Conservation (phyloP, 2,113 vertebrate species). For the Chrysemys picta region DNA sequence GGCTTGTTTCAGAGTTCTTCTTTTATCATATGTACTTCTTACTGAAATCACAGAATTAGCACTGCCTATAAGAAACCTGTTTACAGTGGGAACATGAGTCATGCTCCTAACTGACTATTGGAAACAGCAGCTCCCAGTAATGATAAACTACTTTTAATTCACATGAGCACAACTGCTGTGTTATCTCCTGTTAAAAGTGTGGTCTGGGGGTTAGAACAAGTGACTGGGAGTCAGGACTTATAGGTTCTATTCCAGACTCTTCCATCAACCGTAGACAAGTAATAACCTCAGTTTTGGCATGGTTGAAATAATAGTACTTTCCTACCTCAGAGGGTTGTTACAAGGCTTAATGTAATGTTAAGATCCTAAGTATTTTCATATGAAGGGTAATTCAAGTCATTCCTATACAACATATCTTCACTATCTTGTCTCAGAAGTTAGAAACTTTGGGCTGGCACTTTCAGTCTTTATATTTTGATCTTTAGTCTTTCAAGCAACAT, state of each 20-base stretch:
- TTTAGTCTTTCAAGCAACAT: neutral
- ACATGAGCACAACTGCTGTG: neutral
- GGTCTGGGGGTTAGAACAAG: neutral
- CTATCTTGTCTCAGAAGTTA: neutral
- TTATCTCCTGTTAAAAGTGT: neutral
- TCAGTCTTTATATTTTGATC: neutral
- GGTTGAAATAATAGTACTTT: neutral
- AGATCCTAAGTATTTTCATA: neutral
- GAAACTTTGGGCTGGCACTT: too few relatives aligned
- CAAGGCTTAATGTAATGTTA: neutral
- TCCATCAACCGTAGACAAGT: neutral
- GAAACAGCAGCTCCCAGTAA: slow-evolving; percentile 21
- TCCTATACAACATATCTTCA: neutral
- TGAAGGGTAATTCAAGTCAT: neutral
- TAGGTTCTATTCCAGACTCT: neutral
- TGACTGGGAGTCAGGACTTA: neutral
- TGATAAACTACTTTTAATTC: neutral
- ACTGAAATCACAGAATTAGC: slow-evolving; percentile 17
- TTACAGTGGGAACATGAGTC: neutral
- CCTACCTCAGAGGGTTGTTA: neutral
- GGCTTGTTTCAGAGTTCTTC: neutral
- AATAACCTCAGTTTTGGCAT: accelerated
- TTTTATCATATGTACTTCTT: neutral
- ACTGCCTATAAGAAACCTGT: neutral
- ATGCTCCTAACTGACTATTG: slow-evolving; percentile 10